phyloP scores from a whole-genome alignment of 2,113 vertebrate species.

The Cathartes aura region DNA sequence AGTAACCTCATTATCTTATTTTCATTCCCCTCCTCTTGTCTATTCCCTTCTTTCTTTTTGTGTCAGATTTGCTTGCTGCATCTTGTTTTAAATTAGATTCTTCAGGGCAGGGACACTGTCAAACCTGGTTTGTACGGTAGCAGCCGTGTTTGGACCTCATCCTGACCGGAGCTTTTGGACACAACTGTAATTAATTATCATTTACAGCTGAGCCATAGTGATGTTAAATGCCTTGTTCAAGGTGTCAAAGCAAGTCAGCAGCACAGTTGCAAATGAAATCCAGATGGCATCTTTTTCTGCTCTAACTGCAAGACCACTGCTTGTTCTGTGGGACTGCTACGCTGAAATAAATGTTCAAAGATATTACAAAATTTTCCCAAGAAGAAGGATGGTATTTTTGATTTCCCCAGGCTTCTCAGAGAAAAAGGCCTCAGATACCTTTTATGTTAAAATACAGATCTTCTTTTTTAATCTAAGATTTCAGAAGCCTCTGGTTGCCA shows the following conservation, averaged over 20 bases:
- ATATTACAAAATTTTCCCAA: neutral
- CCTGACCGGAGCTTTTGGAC: constrained; percentile 16
- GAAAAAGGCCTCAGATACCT: neutral
- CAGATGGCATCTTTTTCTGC: constrained; percentile 23
- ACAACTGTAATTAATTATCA: constrained; percentile 37
- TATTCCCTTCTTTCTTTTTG: constrained; percentile 32
- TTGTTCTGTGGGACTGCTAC: neutral
- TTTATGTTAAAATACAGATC: neutral
- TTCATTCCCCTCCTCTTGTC: neutral
- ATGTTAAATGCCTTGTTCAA: constrained; percentile 29
- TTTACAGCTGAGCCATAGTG: constrained; percentile 21
- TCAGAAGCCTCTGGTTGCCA: neutral
- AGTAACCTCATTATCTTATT: constrained; percentile 56
- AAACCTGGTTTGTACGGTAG: neutral
- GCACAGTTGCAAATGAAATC: constrained; percentile 16
- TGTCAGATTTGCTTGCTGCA: neutral
- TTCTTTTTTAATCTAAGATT: neutral
- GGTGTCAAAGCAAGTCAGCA: constrained; percentile 27
- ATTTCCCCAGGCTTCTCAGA: neutral
- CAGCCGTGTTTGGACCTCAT: neutral
- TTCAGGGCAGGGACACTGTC: neutral
- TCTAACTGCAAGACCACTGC: neutral
- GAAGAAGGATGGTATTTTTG: neutral
- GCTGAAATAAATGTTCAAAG: neutral
- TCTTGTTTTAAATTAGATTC: constrained; percentile 21